These are phyloP conservation scores for Xenopus laevis DNA, from an alignment of 2,113 vertebrate species.

Conservation along the genomic window DNA sequence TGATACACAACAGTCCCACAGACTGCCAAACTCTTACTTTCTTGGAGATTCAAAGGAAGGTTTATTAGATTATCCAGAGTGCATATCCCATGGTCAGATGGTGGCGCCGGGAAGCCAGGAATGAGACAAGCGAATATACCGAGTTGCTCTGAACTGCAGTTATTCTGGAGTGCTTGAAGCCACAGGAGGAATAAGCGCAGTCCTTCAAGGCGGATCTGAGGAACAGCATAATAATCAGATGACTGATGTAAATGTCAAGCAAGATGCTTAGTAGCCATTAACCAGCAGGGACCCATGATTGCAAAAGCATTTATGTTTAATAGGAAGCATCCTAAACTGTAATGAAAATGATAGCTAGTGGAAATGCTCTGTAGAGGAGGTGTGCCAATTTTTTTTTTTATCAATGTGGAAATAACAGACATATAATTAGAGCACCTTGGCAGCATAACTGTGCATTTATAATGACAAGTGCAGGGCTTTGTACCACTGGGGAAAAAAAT, in stretches of 20 bases:
- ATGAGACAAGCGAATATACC: constrained; percentile 97
- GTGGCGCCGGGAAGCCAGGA: constrained; percentile 90
- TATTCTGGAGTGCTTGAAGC: constrained; percentile 94
- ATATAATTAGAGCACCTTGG: too few species aligned
- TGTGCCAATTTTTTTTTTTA: not conserved
- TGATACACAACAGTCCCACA: too few species aligned
- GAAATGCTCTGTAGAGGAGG: not conserved
- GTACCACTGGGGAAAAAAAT: too few species aligned
- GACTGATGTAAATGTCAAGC: constrained; percentile 1
- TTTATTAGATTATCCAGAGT: constrained; percentile 95
- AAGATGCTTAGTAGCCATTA: not conserved
- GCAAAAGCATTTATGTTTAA: not conserved
- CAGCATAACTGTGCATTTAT: too few species aligned
- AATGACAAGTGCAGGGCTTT: not conserved
- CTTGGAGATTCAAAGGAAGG: constrained; percentile 83
- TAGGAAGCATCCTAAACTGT: not conserved
- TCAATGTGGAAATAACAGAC: too few species aligned
- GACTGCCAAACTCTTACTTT: constrained; percentile 72
- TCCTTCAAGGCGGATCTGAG: constrained; percentile 93
- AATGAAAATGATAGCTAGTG: not conserved
- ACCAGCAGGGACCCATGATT: not conserved
- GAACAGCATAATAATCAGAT: constrained; percentile 12
- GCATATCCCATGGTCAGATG: constrained; percentile 81
- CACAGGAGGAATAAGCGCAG: constrained; percentile 93
- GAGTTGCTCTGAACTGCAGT: constrained; percentile 89